Evolutionary conservation across 2,888 invertebrate genomes (phyloP).

Genomic region (Odontocerum albicorne): DNA sequence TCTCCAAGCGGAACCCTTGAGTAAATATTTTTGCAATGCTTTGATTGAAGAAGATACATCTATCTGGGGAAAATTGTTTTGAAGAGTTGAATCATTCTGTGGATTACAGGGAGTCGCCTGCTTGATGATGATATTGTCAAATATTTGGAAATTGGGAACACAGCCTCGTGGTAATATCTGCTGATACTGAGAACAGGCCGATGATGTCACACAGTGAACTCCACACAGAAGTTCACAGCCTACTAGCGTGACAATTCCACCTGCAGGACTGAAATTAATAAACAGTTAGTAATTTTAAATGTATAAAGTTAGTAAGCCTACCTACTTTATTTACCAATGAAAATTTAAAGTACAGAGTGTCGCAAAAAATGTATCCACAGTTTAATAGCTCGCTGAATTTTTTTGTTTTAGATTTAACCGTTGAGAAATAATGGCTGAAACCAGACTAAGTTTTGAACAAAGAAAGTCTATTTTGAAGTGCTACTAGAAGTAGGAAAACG

Average conservation of each 20-base stretch:
- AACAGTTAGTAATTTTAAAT: neutral
- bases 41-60: slow-evolving; percentile 9
- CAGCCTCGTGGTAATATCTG: slow-evolving; percentile 14
- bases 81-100: neutral
- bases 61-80: slow-evolving; percentile 4
- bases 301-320: no score
- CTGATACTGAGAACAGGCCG: slow-evolving; percentile 37
- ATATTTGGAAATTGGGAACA: slow-evolving; percentile 5
- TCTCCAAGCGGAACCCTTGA: slow-evolving; percentile 64
- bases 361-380: no score
- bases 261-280: slow-evolving; percentile 51
- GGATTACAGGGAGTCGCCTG: neutral
- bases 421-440: no score
- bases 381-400: no score
- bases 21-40: slow-evolving; percentile 48
- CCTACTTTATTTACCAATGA: no score
- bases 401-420: no score
- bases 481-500: no score
- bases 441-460: no score
- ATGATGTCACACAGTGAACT: slow-evolving; percentile 59
- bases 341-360: no score
- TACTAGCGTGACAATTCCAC: slow-evolving; percentile 62
- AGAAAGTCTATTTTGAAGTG: no score
- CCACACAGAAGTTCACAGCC: slow-evolving; percentile 66
- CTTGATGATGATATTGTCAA: neutral